Conservation (phyloP, 2,113 vertebrate species). For the Naja naja region DNA sequence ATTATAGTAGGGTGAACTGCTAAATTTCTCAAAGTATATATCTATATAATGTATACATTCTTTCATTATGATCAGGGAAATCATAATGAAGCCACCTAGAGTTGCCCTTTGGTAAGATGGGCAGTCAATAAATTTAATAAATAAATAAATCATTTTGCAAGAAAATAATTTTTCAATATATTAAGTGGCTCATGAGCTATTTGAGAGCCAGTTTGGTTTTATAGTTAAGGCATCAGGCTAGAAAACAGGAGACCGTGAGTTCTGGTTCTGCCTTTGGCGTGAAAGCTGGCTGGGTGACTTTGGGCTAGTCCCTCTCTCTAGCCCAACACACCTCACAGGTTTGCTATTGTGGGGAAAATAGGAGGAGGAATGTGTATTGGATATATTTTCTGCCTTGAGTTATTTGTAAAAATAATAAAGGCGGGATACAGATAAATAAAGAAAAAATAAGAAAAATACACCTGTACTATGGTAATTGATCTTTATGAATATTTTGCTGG, state of each 20-base stretch:
- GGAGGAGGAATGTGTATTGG: not conserved
- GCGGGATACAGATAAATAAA: not conserved
- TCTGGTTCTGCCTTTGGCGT: not conserved
- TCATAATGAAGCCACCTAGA: not conserved
- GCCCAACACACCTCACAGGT: not conserved
- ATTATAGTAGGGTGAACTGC: not conserved
- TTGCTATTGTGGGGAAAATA: not conserved
- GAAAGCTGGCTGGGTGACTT: not conserved
- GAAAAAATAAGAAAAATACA: not conserved
- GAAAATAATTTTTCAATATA: slow-evolving; percentile 24
- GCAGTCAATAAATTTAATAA: not conserved
- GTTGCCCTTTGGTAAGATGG: not conserved
- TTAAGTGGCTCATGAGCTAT: slow-evolving; percentile 12
- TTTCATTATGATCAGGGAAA: slow-evolving; percentile 24
- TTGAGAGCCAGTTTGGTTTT: not conserved
- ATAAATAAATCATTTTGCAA: slow-evolving; percentile 17
- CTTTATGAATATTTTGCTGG: not conserved
- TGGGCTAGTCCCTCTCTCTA: not conserved
- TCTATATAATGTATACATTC: slow-evolving; percentile 15
- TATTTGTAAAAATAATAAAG: not conserved
- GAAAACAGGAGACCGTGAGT: not conserved
- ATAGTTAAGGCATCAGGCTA: not conserved
- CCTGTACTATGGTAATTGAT: slow-evolving; percentile 30
- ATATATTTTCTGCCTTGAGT: not conserved
- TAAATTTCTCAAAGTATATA: slow-evolving; percentile 13